Percentiles rank a stretch among this genome's conserved stretches.
Conservation (phyloP, 2,888 invertebrate species). For the Germaria angustata region DNA sequence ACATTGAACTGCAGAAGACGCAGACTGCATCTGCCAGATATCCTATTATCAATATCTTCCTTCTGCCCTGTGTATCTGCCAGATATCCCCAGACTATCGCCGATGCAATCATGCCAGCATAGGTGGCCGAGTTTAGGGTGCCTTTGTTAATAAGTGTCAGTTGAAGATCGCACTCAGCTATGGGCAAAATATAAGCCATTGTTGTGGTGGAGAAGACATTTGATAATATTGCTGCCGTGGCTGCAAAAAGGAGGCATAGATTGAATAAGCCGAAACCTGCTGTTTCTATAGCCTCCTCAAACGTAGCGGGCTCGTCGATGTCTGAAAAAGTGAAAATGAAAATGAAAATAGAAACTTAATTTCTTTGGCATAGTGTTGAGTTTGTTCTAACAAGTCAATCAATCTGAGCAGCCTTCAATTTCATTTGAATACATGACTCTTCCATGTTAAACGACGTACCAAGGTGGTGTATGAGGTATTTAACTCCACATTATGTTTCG, state of each 20-base stretch:
- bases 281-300: constrained; percentile 86
- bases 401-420: no score
- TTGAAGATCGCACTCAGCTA: constrained; percentile 87
- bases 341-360: no score
- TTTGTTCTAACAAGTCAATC: no score
- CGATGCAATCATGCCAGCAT: constrained; percentile 89
- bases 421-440: no score
- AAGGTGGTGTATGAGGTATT: no score
- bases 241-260: constrained; percentile 82
- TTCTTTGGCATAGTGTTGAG: no score
- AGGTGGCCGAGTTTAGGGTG: constrained; percentile 85
- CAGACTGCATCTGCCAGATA: constrained; percentile 84
- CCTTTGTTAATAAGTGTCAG: constrained; percentile 86
- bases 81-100: constrained; percentile 89
- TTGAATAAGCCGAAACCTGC: constrained; percentile 88
- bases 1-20: constrained; percentile 83
- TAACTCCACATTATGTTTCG: no score
- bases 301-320: constrained; percentile 81
- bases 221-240: constrained; percentile 85
- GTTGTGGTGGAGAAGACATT: constrained; percentile 87
- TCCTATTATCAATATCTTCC: constrained; percentile 85
- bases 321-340: constrained; percentile 20
- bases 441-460: no score
- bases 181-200: constrained; percentile 87
- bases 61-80: constrained; percentile 87